Base-by-base conservation (phyloP, 2,113 vertebrate species). In the Thalassoma bifasciatum region DNA sequence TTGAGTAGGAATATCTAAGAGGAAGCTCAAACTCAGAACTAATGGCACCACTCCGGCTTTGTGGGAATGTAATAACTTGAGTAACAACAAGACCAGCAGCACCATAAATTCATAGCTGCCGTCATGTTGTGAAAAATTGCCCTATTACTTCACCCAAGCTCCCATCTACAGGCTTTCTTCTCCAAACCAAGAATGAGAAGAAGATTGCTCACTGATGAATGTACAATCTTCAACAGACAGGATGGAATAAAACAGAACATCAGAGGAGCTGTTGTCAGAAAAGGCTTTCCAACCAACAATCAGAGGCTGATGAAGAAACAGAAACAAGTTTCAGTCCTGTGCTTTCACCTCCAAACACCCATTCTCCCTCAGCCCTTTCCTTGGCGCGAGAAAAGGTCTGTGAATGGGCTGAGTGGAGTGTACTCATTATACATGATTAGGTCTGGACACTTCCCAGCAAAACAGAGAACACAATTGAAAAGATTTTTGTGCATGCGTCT, bases 351-450 rank as follows among this genome's bases (percentile, higher is more conserved):
- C 53, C 53, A 40, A 19, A 56, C 26, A 56, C 57, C 66, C 46
- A 2, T 26, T 34, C 40, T 65, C 58, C 30, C 17, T 16, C 56
- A 40, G 47, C 61, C 24, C 19, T 16, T 16, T 0, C 22, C 30
- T 10, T 82, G 56, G 70, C 47, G 72, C 54, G 72, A 46, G 68
- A 23, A 63, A 52, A 36, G 72, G 42, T 66, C 52, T 86, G 42
- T 87, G 73, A 86, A 77, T 57, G 57, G 77, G 54, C 58, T 44
- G 57, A 77, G 34, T 42, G 57, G 66, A 82, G 77, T 42, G 77
- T 66, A 64, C 82, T 91, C 83, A 89, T 90, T 89, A 88, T 68
- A 70, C 63, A 71, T 16, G 52, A 90, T 89, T 77, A 87, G 11
- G 69, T 73, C 63, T 66, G 72, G 81, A 84, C 52, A 60, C 58